These are phyloP conservation scores for Perca fluviatilis DNA, from an alignment of 2,113 vertebrate species.

Conservation along the genomic window DNA sequence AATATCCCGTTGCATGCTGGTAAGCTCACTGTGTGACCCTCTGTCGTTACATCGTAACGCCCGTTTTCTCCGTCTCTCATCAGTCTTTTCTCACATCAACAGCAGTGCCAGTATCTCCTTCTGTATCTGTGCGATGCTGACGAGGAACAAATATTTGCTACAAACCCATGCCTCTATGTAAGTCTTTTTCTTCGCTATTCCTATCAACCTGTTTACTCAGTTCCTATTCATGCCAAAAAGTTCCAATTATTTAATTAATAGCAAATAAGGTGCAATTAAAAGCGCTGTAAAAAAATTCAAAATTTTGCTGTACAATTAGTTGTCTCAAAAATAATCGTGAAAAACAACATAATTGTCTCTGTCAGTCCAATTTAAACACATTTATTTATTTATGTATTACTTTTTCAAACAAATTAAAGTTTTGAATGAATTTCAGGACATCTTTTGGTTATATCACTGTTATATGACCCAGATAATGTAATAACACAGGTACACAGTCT, in stretches of 20 bases:
- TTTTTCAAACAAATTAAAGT: no score
- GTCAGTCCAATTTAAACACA: no score
- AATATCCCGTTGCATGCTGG: slow-evolving; percentile 66
- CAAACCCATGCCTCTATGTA: slow-evolving; percentile 63
- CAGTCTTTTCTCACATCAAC: slow-evolving; percentile 7
- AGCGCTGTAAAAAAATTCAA: no score
- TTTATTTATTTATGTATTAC: no score
- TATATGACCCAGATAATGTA: no score
- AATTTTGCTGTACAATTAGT: no score
- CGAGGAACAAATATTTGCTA: slow-evolving; percentile 52
- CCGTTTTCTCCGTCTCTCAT: background rate
- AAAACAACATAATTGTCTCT: no score
- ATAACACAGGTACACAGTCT: no score
- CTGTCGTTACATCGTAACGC: no score
- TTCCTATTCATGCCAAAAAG: background rate
- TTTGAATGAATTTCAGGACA: no score
- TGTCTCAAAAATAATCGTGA: no score
- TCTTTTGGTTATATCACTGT: no score
- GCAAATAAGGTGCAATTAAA: background rate
- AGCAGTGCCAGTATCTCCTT: slow-evolving; percentile 83
- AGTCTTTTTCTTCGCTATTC: slow-evolving; percentile 17
- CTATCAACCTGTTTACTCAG: background rate
- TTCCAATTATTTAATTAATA: background rate
- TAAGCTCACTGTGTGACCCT: slow-evolving; percentile 36
- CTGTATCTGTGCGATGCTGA: slow-evolving; percentile 70